phyloP scores from a whole-genome alignment of 2,797 vertebrate genomes.

The Eutrigla gurnardus region DNA sequence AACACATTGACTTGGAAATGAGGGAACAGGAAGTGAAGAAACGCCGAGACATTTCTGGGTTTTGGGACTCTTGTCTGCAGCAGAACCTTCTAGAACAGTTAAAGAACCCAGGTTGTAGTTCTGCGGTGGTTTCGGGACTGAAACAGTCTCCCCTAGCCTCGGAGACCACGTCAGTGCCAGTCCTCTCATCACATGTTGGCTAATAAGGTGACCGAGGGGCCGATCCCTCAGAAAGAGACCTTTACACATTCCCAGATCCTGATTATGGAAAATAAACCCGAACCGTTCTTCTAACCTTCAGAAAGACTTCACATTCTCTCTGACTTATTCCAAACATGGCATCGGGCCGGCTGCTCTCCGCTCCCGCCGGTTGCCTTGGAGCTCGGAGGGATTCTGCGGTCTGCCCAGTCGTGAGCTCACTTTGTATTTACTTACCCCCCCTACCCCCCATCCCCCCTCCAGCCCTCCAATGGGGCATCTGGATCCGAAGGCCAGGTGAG shows the following conservation, averaged over 20 bases:
- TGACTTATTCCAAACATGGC: constrained; percentile 71
- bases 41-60: too few relatives aligned
- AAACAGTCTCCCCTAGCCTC: too few relatives aligned
- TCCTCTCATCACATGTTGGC: background rate
- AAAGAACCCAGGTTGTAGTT: too few relatives aligned
- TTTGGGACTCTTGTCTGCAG: too few relatives aligned
- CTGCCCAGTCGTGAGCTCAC: constrained; percentile 64
- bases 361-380: background rate
- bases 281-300: constrained; percentile 65
- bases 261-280: constrained; percentile 67
- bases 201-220: too few relatives aligned
- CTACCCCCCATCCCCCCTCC: constrained; percentile 47
- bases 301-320: constrained; percentile 62
- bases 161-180: background rate
- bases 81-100: too few relatives aligned
- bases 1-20: too few relatives aligned
- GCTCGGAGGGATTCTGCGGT: constrained; percentile 54
- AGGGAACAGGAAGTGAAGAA: too few relatives aligned
- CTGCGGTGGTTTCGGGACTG: too few relatives aligned
- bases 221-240: constrained; percentile 40
- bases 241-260: constrained; percentile 56
- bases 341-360: constrained; percentile 20
- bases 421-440: constrained; percentile 60
- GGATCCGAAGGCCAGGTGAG: constrained; percentile 51
- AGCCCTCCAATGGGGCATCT: constrained; percentile 52